Base-by-base conservation (phyloP, 2,888 invertebrate genomes). In the Acronicta aceris region DNA sequence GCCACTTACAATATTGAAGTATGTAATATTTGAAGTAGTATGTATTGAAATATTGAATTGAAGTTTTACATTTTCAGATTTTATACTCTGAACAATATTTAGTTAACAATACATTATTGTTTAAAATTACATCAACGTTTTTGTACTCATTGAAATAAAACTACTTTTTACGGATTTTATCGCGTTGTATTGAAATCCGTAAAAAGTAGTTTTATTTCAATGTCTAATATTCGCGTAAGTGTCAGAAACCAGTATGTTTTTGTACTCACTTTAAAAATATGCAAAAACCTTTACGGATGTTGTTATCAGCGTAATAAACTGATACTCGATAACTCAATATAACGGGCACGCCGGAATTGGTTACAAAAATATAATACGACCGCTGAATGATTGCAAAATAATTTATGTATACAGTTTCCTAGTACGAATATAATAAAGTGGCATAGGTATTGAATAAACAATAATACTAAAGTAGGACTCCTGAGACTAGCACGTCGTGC, bases 401-500 rank as follows among this genome's bases (percentile, higher is more conserved):
- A 58, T 59, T 21, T 61, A 62, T 62, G 51, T 21, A 13, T 4
- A 2, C 33, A 54, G 43, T 64, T 64, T 68, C 64, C 43, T 42
- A 43, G 33, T 52, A 46, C 7, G 12, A 38, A 36, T 43, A 38
- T 40, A 30, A n/a, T 48, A 12, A n/a, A n/a, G n/a, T n/a, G n/a
- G n/a, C n/a, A n/a, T n/a, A 36, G 17, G 41, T 55, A 16, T 56
- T 59, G 38, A 51, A 9, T 30, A 30, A 30, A 12, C 12, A 33
- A 33, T 33, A 33, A 4, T 33, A 33, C 12, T 33, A 5, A 12
- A 12, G 33, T 33, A 33, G 12, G 12, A 21, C 65, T 67, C 71
- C 66, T 58, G 76, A 63, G 74, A 55, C 60, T 17, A 16, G 33
- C 73, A 68, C 74, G 79, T 71, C 71, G 74, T 76, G 76, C 60